A percentile compares a stretch with the other conserved stretches of the same genome.
These are phyloP conservation scores for Eustalomyia histrio DNA, from an alignment of 2,888 invertebrate species.

Conservation along the genomic window DNA sequence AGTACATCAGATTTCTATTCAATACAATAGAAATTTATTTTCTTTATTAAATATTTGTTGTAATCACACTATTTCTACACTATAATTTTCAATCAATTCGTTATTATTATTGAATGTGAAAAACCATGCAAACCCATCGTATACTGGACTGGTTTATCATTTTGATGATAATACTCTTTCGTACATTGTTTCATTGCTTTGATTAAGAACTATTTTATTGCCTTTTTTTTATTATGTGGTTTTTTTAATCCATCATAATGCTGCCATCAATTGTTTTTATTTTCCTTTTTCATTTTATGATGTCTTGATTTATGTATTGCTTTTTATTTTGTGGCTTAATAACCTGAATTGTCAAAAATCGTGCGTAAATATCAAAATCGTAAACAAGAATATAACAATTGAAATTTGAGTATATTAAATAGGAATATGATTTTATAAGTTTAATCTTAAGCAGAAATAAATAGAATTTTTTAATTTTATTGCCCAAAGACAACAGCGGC, in stretches of 20 bases:
- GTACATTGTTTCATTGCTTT: conserved; percentile 16
- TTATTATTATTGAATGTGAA: not conserved
- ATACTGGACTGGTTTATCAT: not conserved
- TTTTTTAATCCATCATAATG: conserved; percentile 35
- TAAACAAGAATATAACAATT: not conserved
- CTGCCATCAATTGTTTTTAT: conserved; percentile 24
- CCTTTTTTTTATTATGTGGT: conserved; percentile 12
- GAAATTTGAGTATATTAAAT: too few species aligned
- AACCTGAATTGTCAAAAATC: conserved; percentile 47
- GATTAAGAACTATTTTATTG: conserved; percentile 1
- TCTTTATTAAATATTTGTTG: not conserved
- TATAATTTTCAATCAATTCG: conserved; percentile 1
- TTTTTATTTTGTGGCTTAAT: conserved; percentile 45
- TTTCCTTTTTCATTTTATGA: conserved; percentile 6
- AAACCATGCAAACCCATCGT: not conserved
- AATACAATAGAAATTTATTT: not conserved
- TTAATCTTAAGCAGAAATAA: too few species aligned
- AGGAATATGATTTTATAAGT: too few species aligned
- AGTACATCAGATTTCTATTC: not conserved
- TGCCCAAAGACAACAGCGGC: too few species aligned
- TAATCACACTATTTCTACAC: conserved; percentile 2
- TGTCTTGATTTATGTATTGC: conserved; percentile 45
- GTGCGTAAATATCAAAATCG: conserved; percentile 40
- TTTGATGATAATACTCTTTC: not conserved
- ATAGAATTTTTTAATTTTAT: too few species aligned